Percentiles rank a stretch among this genome's conserved stretches.
These are phyloP conservation scores for Camponotus fellah DNA, from an alignment of 2,888 invertebrate genomes.

Conservation along the genomic window DNA sequence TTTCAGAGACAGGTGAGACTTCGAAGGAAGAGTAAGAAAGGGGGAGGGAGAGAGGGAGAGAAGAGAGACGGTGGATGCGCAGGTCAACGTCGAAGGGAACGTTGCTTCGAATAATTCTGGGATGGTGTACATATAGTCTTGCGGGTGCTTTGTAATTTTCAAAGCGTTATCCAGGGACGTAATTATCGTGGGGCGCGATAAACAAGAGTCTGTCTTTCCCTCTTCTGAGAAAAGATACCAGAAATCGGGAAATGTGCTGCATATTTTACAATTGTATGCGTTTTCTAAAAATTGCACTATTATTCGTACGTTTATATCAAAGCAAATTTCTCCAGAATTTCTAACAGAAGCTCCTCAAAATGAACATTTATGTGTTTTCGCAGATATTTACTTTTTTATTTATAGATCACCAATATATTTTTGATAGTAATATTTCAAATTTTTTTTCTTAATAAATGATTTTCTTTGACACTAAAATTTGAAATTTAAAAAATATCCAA, in stretches of 20 bases:
- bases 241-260: not conserved
- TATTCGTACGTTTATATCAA: not conserved
- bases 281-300: not conserved
- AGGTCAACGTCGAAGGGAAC: slow-evolving; percentile 41
- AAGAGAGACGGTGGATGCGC: slow-evolving; percentile 17
- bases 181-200: not conserved
- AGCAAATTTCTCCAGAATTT: not conserved
- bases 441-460: not conserved
- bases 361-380: not conserved
- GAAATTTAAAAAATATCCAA: not conserved
- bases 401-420: no score
- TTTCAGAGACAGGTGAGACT: slow-evolving; percentile 50
- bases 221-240: not conserved
- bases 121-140: slow-evolving; percentile 41
- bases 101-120: slow-evolving; percentile 47
- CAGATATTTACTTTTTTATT: not conserved
- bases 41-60: not conserved
- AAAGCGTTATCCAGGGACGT: slow-evolving; percentile 34
- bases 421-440: no score
- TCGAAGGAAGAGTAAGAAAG: not conserved
- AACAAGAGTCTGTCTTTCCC: not conserved
- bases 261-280: not conserved
- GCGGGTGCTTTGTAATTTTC: slow-evolving; percentile 44
- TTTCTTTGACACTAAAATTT: not conserved
- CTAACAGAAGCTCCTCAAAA: not conserved